phyloP scores from a whole-genome alignment of 2,113 vertebrate species.

The Vidua macroura region DNA sequence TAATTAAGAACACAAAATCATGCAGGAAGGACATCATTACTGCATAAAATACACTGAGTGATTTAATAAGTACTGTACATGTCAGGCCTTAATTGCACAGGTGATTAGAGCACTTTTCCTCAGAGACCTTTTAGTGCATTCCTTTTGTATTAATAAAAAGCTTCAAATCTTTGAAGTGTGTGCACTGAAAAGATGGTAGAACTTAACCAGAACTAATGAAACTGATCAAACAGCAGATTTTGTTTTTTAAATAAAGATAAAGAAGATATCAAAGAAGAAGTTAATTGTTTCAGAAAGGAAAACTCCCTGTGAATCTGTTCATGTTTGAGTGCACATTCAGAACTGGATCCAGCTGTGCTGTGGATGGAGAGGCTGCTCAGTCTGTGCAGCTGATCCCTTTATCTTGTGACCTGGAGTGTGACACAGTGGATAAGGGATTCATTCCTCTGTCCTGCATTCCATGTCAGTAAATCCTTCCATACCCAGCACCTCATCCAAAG shows the following conservation, averaged over 20 bases:
- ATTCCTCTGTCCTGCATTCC: conserved; percentile 15
- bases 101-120: background rate
- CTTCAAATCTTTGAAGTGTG: background rate
- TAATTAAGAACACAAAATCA: background rate
- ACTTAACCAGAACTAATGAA: background rate
- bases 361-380: background rate
- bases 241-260: background rate
- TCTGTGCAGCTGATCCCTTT: background rate
- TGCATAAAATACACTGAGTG: background rate
- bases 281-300: background rate
- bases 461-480: background rate
- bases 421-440: background rate
- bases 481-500: background rate
- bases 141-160: background rate
- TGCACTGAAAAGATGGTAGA: background rate
- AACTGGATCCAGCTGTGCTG: background rate
- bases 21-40: background rate
- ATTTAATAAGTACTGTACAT: background rate
- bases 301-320: background rate
- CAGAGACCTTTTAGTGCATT: background rate
- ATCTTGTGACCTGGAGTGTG: conserved; percentile 29
- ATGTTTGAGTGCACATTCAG: background rate
- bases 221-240: background rate
- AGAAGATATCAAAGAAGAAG: background rate
- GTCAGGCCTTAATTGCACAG: background rate